Evolutionary conservation across 2,113 vertebrate genomes (phyloP).

Genomic region (Tonatia bakeri): DNA sequence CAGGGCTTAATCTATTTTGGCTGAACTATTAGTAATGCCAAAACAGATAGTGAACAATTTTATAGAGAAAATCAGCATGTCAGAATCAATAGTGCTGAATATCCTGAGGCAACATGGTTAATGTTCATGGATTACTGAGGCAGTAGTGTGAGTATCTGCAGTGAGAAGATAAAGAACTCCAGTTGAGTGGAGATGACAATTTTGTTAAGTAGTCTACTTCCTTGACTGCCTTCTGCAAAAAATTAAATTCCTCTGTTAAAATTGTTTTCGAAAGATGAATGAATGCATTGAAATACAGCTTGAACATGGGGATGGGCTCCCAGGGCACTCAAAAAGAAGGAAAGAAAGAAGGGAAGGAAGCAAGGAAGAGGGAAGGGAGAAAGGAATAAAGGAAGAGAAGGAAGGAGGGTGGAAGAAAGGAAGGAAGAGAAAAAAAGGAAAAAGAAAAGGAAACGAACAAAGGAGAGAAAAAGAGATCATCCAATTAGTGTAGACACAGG

Average conservation of each 20-base stretch:
- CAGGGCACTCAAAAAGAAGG: slow-evolving; percentile 31
- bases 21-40: not conserved
- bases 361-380: rapidly evolving
- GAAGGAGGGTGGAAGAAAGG: no score
- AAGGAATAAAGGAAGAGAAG: no score
- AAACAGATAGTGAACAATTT: slow-evolving; percentile 24
- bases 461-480: slow-evolving; percentile 62
- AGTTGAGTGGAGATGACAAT: slow-evolving; percentile 51
- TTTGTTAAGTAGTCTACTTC: slow-evolving; percentile 66
- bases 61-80: slow-evolving; percentile 41
- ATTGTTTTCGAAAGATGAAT: slow-evolving; percentile 73
- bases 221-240: slow-evolving; percentile 70
- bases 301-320: slow-evolving; percentile 77
- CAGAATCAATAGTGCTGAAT: slow-evolving; percentile 60
- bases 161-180: slow-evolving; percentile 66
- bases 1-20: not conserved
- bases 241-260: slow-evolving; percentile 57
- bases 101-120: slow-evolving; percentile 13
- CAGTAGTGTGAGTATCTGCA: slow-evolving; percentile 58
- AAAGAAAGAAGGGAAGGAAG: not conserved
- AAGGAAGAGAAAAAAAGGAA: not conserved
- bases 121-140: slow-evolving; percentile 52
- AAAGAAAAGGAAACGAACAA: not conserved
- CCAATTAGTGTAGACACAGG: slow-evolving; percentile 77
- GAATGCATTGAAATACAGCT: slow-evolving; percentile 79